Evolutionary conservation across 2,113 vertebrate genomes (phyloP).

Genomic region (Hypocryptadius cinnamomeus): DNA sequence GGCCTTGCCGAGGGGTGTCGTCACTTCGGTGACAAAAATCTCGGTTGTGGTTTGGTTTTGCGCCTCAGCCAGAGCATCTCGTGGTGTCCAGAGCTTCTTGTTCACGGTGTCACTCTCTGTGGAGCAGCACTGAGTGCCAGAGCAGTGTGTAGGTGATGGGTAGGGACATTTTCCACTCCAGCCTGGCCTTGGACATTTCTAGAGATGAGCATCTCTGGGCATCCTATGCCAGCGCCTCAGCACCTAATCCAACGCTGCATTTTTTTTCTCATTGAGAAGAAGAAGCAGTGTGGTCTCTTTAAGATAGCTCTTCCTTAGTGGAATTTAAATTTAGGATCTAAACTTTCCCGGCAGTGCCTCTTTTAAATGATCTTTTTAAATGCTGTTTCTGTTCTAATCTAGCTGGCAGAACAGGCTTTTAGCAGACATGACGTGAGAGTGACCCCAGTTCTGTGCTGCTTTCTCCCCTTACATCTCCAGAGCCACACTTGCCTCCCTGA

Average conservation of each 20-base stretch:
- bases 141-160: neutral
- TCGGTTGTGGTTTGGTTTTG: rapidly evolving
- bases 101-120: neutral
- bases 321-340: neutral
- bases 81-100: neutral
- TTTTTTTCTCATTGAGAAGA: neutral
- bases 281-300: neutral
- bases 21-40: no score
- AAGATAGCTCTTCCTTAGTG: neutral
- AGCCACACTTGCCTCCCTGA: neutral
- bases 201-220: neutral
- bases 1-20: no score
- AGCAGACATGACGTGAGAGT: neutral
- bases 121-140: neutral
- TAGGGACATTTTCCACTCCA: neutral
- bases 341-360: neutral
- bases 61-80: rapidly evolving
- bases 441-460: neutral
- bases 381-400: neutral
- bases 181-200: neutral
- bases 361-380: neutral
- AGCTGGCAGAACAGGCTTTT: neutral
- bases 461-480: neutral
- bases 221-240: neutral
- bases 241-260: neutral